These are phyloP conservation scores for Drosophila bipectinata DNA, from an alignment of 1,140 invertebrate genomes.

Conservation along the genomic window DNA sequence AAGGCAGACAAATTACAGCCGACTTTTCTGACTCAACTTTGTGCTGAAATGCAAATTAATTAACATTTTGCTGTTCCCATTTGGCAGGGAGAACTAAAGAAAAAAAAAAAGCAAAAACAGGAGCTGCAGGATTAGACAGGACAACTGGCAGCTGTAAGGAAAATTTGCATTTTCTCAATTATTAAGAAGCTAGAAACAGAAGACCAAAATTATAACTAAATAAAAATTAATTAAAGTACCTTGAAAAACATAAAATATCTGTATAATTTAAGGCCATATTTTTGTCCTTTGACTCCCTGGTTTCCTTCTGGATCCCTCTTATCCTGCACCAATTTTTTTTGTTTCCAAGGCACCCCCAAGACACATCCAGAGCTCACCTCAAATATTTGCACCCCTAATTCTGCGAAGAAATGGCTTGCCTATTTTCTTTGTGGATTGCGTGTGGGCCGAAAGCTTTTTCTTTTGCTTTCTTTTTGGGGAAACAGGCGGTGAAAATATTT, in stretches of 20 bases:
- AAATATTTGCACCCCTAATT: slow-evolving; percentile 28
- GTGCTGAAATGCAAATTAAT: slow-evolving; percentile 56
- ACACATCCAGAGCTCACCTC: slow-evolving; percentile 7
- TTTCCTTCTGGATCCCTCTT: neutral
- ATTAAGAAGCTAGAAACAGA: slow-evolving; percentile 3
- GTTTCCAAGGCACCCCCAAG: neutral
- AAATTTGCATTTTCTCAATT: slow-evolving; percentile 34
- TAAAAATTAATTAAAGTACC: neutral
- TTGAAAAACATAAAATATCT: neutral
- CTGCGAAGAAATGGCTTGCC: slow-evolving; percentile 22
- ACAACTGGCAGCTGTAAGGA: slow-evolving; percentile 27
- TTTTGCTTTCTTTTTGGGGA: slow-evolving; percentile 13
- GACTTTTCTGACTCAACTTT: slow-evolving; percentile 13
- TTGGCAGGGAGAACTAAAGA: slow-evolving; percentile 33
- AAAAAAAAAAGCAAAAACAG: neutral
- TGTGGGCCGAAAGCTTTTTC: slow-evolving; percentile 34
- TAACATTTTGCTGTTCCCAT: slow-evolving; percentile 48
- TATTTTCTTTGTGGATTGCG: slow-evolving; percentile 29
- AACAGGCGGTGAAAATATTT: slow-evolving; percentile 44
- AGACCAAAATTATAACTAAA: neutral
- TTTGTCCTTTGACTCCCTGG: neutral
- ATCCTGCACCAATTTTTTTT: no score
- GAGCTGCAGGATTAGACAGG: slow-evolving; percentile 32
- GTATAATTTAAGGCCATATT: neutral
- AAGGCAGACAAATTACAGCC: slow-evolving; percentile 31